Evolutionary conservation across 2,797 vertebrate species (phyloP).

Genomic region (Salmo trutta): DNA sequence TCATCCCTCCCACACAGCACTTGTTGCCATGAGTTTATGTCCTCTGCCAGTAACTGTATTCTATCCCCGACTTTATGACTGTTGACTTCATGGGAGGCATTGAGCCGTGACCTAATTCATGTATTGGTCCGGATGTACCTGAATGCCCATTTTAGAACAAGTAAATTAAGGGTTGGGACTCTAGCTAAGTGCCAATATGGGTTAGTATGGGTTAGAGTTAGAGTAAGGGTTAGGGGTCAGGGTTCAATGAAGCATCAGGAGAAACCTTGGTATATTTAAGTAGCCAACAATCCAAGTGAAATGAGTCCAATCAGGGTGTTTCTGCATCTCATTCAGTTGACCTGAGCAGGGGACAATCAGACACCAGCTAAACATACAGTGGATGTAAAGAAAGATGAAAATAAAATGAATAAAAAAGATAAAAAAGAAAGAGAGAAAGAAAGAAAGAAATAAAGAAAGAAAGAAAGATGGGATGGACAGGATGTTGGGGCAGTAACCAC

Average conservation of each 20-base stretch:
- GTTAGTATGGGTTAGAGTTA: too few species aligned
- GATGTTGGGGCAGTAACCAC: too few species aligned
- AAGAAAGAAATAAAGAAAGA: too few species aligned
- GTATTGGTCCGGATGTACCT: neutral
- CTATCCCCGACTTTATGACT: slow-evolving; percentile 8
- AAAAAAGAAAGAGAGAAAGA: neutral
- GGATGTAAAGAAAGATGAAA: neutral
- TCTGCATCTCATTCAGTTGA: neutral
- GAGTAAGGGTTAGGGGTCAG: too few species aligned
- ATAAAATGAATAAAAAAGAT: neutral
- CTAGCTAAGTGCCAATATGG: too few species aligned
- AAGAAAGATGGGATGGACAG: too few species aligned
- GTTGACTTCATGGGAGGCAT: neutral
- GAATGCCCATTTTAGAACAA: too few species aligned
- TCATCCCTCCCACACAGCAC: slow-evolving; percentile 1
- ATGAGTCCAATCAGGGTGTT: neutral
- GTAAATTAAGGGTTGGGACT: too few species aligned
- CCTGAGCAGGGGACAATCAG: neutral
- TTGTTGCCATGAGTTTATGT: slow-evolving; percentile 29
- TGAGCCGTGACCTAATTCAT: neutral
- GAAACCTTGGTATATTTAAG: neutral
- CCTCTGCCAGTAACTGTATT: slow-evolving; percentile 21
- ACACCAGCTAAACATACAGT: neutral
- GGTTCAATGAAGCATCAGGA: too few species aligned
- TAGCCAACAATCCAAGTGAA: neutral